These are phyloP conservation scores for Etia nguti DNA, from an alignment of 2,113 vertebrate genomes.

Conservation along the genomic window DNA sequence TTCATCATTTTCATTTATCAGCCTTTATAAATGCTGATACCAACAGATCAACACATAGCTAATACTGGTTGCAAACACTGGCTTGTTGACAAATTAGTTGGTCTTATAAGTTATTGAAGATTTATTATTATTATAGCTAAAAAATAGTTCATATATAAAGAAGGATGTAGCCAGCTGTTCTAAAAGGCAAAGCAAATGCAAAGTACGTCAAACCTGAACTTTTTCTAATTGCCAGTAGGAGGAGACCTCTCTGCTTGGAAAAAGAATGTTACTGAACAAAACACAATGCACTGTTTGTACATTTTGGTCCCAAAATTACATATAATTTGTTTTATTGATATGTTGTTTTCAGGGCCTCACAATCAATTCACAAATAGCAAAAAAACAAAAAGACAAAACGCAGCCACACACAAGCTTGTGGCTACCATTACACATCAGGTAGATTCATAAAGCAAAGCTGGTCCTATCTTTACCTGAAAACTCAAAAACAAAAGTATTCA, in stretches of 20 bases:
- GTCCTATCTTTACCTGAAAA: neutral
- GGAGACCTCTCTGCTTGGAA: neutral
- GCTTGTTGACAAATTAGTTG: neutral
- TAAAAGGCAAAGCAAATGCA: neutral
- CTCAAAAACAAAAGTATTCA: neutral
- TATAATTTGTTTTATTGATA: neutral
- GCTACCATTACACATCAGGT: neutral
- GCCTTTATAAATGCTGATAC: neutral
- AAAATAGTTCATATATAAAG: fast-evolving
- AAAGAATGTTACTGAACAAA: neutral
- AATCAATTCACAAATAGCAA: neutral
- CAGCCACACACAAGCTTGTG: neutral
- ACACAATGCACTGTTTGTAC: neutral
- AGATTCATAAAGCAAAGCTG: neutral
- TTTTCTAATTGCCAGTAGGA: neutral
- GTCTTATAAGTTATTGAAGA: neutral
- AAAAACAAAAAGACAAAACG: neutral
- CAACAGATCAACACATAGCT: neutral
- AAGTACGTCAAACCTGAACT: neutral
- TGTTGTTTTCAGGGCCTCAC: neutral
- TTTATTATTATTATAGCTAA: neutral
- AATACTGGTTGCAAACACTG: neutral
- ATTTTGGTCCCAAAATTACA: neutral
- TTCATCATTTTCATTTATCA: neutral
- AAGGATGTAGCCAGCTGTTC: neutral